These are phyloP conservation scores for Luperina testacea DNA, from an alignment of 2,888 invertebrate genomes.

Conservation along the genomic window DNA sequence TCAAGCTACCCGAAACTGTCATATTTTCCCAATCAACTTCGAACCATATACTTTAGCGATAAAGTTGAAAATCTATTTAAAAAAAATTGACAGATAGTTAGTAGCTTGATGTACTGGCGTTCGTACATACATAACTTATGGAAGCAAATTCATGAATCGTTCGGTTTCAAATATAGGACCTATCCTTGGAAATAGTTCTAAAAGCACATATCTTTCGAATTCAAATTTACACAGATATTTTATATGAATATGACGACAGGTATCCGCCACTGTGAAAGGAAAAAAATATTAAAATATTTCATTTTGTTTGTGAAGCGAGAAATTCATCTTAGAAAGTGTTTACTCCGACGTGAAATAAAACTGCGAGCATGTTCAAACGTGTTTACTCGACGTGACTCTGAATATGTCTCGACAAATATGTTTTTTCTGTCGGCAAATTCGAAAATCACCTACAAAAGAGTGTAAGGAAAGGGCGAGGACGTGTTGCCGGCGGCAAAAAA, in stretches of 20 bases:
- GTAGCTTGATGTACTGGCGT: too few species aligned
- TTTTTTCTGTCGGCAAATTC: constrained; percentile 72
- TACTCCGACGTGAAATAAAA: constrained; percentile 85
- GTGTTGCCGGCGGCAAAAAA: constrained; percentile 62
- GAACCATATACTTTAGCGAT: too few species aligned
- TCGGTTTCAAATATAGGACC: constrained; percentile 21
- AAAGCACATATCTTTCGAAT: constrained; percentile 42
- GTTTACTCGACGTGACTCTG: constrained; percentile 79
- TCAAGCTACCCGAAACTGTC: too few species aligned
- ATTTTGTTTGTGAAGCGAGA: constrained; percentile 83
- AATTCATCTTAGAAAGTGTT: constrained; percentile 86
- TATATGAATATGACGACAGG: constrained; percentile 61
- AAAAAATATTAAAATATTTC: constrained; percentile 81
- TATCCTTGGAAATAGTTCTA: constrained; percentile 35
- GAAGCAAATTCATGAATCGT: constrained; percentile 15
- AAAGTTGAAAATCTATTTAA: too few species aligned
- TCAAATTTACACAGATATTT: constrained; percentile 58
- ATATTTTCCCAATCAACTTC: too few species aligned
- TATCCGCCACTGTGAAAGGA: constrained; percentile 70
- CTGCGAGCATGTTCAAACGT: constrained; percentile 81
- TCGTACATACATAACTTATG: neutral
- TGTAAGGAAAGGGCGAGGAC: constrained; percentile 61
- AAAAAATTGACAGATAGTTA: too few species aligned
- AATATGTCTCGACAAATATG: constrained; percentile 76
- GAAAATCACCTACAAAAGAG: constrained; percentile 69